Conservation (phyloP, 1,140 invertebrate genomes). For the Trissolcus basalis region DNA sequence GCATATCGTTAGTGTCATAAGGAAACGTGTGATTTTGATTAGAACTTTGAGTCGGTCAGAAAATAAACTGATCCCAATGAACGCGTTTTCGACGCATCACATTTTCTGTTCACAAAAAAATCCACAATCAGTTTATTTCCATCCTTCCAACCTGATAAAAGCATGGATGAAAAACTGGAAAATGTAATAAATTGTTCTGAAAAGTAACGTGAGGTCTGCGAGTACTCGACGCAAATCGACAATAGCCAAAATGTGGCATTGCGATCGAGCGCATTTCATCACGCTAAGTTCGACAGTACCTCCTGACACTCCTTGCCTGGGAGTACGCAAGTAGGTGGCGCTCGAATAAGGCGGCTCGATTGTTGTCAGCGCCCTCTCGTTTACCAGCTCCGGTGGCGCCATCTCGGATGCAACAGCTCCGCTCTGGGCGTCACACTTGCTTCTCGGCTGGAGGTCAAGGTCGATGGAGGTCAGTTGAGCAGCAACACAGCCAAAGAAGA, state of each 20-base stretch:
- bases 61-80: too few species aligned
- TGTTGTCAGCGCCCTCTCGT: not conserved
- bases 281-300: conserved; percentile 66
- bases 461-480: conserved; percentile 1
- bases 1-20: too few species aligned
- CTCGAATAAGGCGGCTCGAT: not conserved
- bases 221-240: conserved; percentile 23
- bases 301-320: conserved; percentile 61
- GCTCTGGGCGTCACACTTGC: not conserved
- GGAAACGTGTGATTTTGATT: too few species aligned
- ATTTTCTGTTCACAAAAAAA: too few species aligned
- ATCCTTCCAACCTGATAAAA: not conserved
- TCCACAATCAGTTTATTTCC: conserved; percentile 2
- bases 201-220: conserved; percentile 23
- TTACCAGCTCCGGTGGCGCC: not conserved
- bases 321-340: not conserved
- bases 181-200: conserved; percentile 27
- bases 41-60: too few species aligned
- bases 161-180: conserved; percentile 33
- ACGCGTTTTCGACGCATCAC: too few species aligned
- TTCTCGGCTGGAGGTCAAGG: not conserved
- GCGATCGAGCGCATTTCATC: conserved; percentile 44
- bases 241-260: conserved; percentile 27
- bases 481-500: too few species aligned
- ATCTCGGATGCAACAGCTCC: not conserved